Evolutionary conservation across 2,113 vertebrate species (phyloP).

Genomic region (Climacteris rufus): DNA sequence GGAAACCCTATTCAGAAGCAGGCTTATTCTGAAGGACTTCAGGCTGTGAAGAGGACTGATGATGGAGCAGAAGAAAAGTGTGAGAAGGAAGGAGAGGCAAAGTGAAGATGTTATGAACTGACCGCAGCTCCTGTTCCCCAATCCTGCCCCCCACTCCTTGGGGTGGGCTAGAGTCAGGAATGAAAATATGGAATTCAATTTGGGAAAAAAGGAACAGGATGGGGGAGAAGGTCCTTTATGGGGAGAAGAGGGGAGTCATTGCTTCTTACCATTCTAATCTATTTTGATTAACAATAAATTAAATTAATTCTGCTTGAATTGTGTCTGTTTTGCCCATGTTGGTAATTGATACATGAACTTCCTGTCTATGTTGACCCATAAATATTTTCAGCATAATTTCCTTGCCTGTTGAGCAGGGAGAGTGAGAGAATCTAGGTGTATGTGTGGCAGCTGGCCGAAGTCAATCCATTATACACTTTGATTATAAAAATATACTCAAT

Average conservation of each 20-base stretch:
- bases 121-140: rapidly evolving
- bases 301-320: not conserved
- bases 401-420: not conserved
- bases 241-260: rapidly evolving
- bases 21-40: not conserved
- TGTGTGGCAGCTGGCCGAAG: not conserved
- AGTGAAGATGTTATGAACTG: not conserved
- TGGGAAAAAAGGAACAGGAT: not conserved
- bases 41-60: not conserved
- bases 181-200: not conserved
- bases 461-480: not conserved
- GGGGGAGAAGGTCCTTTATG: not conserved
- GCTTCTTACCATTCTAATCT: not conserved
- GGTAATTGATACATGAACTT: not conserved
- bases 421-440: not conserved
- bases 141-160: not conserved
- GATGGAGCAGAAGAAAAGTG: rapidly evolving
- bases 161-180: not conserved
- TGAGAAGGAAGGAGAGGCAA: not conserved
- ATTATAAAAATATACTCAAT: not conserved
- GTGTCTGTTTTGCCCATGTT: not conserved
- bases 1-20: not conserved
- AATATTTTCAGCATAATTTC: not conserved
- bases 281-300: not conserved
- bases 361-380: not conserved